These are phyloP conservation scores for Urosaurus nigricauda DNA, from an alignment of 2,797 vertebrate species.

Conservation along the genomic window DNA sequence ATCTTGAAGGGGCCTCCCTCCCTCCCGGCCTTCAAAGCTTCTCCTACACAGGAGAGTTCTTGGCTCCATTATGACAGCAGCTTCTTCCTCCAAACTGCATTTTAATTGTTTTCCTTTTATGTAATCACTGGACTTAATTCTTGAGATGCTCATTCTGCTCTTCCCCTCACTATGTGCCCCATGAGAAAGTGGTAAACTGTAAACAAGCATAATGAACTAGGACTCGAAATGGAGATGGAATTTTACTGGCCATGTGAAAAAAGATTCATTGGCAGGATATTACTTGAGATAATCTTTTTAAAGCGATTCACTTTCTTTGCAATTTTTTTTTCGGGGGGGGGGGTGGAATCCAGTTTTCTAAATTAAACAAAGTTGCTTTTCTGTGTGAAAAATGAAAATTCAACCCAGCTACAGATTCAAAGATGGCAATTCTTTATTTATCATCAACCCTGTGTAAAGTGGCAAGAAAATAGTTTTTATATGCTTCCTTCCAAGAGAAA, in stretches of 20 bases:
- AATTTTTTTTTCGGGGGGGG: neutral
- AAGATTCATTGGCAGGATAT: neutral
- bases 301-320: neutral
- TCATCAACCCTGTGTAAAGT: neutral
- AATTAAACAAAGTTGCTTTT: neutral
- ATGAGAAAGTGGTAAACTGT: slow-evolving; percentile 22
- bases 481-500: neutral
- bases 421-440: neutral
- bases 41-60: slow-evolving; percentile 14
- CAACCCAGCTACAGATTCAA: neutral
- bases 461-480: neutral
- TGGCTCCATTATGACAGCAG: slow-evolving; percentile 6
- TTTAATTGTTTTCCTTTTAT: slow-evolving; percentile 21
- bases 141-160: slow-evolving; percentile 16
- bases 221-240: neutral
- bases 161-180: neutral
- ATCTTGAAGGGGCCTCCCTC: neutral
- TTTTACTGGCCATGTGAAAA: slow-evolving; percentile 2
- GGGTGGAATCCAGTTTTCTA: neutral
- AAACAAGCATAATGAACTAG: slow-evolving; percentile 24
- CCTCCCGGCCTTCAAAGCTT: neutral
- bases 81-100: slow-evolving; percentile 22
- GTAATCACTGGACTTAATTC: slow-evolving; percentile 18
- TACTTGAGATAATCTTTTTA: neutral
- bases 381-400: neutral